These are phyloP conservation scores for Teleogryllus oceanicus DNA, from an alignment of 2,888 invertebrate species.

Conservation along the genomic window DNA sequence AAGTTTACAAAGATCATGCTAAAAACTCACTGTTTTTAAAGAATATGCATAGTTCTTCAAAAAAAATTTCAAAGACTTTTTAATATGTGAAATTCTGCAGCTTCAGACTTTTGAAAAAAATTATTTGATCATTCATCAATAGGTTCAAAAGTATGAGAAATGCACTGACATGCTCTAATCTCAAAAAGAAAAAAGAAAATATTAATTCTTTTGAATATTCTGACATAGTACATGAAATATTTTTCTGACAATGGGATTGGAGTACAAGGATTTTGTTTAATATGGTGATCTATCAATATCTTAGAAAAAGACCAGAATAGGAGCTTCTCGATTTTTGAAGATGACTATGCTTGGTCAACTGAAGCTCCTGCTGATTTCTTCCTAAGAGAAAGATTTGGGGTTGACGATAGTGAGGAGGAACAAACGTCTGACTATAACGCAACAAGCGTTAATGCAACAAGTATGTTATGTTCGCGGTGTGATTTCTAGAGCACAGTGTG, in stretches of 20 bases:
- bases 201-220: slow-evolving; percentile 46
- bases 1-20: too few relatives aligned
- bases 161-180: too few relatives aligned
- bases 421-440: neutral
- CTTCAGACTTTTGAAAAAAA: too few relatives aligned
- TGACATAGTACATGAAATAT: slow-evolving; percentile 41
- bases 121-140: too few relatives aligned
- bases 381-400: slow-evolving; percentile 1
- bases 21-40: too few relatives aligned
- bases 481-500: neutral
- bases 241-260: neutral
- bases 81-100: too few relatives aligned
- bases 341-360: slow-evolving; percentile 9
- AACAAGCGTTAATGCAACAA: neutral
- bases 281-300: slow-evolving; percentile 8
- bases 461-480: neutral
- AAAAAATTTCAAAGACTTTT: too few relatives aligned
- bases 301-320: neutral
- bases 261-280: neutral
- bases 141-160: too few relatives aligned
- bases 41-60: too few relatives aligned
- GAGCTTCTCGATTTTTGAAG: neutral
- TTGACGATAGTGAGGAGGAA: neutral
- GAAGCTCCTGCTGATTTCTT: neutral
- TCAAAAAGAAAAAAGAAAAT: neutral